Evolutionary conservation across 2,888 invertebrate genomes (phyloP), one percentile per base, ranked within the genome.

Genomic region (Hirtodrosophila trivittata): DNA sequence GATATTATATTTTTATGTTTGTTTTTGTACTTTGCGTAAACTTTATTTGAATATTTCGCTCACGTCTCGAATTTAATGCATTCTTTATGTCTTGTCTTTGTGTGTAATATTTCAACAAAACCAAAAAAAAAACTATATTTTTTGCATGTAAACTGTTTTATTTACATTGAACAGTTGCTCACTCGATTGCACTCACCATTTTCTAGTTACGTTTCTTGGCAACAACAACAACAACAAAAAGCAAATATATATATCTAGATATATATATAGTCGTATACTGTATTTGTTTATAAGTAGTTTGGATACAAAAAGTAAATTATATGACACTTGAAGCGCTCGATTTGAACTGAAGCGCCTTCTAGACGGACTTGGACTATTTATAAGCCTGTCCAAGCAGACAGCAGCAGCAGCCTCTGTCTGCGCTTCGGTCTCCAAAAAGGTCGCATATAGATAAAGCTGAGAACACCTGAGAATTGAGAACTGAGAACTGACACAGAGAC

Each of bases 301-400:
- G 10, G n/a, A 10, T 7, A 21, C 7, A 5, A 25, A 12, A 33
- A 33, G 54, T 18, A 74, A 49, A 58, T 39, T 26, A 54, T 47
- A 62, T 56, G 70, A 14, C 67, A 60, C 68, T 80, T 49, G 67
- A 66, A 69, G 60, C 69, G 80, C 65, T 71, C 71, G 66, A 62
- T 54, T 67, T 78, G 58, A 86, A 87, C 82, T 82, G 83, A 82
- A 73, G 65, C 76, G 66, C 47, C 86, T 75, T 75, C 66, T 68
- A 70, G 72, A 65, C 55, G 69, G 56, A 58, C 64, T 64, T 62
- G 67, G 43, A 62, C 80, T 87, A 86, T 82, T 82, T 82, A 82
- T 82, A 87, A 66, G 75, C 60, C 69, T 26, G 59, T 42, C 41
- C 54, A 35, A 21, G 45, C 60, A 45, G 54, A 33, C 37, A 41